phyloP scores from a whole-genome alignment of 2,113 vertebrate species.

The Dromiciops gliroides region DNA sequence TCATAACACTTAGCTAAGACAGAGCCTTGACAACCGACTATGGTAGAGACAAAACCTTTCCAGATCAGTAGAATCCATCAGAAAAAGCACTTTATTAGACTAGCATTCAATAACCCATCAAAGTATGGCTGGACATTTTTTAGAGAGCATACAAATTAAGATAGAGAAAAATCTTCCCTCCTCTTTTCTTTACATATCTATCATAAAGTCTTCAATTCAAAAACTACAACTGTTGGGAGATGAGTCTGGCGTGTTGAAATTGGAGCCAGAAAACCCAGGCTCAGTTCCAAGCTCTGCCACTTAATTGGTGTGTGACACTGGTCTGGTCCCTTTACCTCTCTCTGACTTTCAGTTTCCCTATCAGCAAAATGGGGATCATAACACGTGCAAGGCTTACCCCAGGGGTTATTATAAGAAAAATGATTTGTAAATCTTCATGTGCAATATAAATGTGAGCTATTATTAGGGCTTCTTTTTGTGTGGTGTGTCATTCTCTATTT shows the following conservation, averaged over 20 bases:
- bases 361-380: background rate
- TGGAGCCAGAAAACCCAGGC: background rate
- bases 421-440: background rate
- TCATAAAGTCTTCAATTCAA: slow-evolving; percentile 33
- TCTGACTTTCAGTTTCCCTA: background rate
- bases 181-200: slow-evolving; percentile 14
- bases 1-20: background rate
- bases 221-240: background rate
- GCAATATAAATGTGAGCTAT: background rate
- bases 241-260: background rate
- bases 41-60: background rate
- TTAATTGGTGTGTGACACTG: background rate
- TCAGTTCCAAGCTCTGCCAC: background rate
- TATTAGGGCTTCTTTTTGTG: background rate
- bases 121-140: background rate
- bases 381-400: background rate
- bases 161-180: background rate
- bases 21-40: background rate
- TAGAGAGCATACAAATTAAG: background rate
- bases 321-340: background rate
- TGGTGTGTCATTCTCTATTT: slow-evolving; percentile 37
- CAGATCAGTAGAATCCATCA: background rate
- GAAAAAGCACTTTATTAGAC: background rate
- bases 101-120: background rate
- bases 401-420: background rate